Percentiles rank a stretch among this genome's conserved stretches.
phyloP scores from a whole-genome alignment of 2,888 invertebrate genomes.

The Drosophila anomelani region DNA sequence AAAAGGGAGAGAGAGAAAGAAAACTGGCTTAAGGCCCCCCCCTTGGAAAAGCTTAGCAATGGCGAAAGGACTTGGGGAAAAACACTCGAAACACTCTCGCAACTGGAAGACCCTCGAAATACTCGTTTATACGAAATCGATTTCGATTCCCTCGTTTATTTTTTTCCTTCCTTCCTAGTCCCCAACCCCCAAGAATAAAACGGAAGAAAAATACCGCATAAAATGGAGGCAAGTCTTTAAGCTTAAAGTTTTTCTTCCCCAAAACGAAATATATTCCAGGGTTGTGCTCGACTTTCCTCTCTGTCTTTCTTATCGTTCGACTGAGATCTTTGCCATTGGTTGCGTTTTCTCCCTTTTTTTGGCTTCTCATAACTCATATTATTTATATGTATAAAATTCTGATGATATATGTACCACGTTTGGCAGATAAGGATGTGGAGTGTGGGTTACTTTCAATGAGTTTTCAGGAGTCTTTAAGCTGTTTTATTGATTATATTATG shows the following conservation, averaged over 20 bases:
- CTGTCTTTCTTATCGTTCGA: conserved; percentile 59
- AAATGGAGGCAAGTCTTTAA: conserved; percentile 33
- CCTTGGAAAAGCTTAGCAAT: conserved; percentile 73
- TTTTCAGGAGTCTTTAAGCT: background rate
- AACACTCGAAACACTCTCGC: conserved; percentile 42
- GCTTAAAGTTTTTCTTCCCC: conserved; percentile 19
- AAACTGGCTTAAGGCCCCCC: conserved; percentile 60
- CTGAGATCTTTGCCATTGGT: conserved; percentile 74
- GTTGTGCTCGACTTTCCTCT: conserved; percentile 14
- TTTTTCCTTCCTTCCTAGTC: background rate
- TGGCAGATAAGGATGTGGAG: background rate
- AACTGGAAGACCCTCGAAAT: conserved; percentile 34
- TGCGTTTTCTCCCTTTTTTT: conserved; percentile 36
- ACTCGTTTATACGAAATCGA: conserved; percentile 69
- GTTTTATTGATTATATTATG: conserved; percentile 1
- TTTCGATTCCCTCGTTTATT: conserved; percentile 55
- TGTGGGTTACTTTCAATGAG: conserved; percentile 1
- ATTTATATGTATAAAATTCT: conserved; percentile 31
- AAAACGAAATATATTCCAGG: conserved; percentile 10
- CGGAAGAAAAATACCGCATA: conserved; percentile 14
- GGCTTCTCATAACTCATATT: conserved; percentile 49
- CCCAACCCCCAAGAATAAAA: background rate
- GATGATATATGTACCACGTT: conserved; percentile 23
- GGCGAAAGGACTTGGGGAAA: conserved; percentile 31
- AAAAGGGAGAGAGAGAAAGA: background rate